Base-by-base conservation (phyloP, 2,797 vertebrate genomes). In the Melanotaenia trifasciata region DNA sequence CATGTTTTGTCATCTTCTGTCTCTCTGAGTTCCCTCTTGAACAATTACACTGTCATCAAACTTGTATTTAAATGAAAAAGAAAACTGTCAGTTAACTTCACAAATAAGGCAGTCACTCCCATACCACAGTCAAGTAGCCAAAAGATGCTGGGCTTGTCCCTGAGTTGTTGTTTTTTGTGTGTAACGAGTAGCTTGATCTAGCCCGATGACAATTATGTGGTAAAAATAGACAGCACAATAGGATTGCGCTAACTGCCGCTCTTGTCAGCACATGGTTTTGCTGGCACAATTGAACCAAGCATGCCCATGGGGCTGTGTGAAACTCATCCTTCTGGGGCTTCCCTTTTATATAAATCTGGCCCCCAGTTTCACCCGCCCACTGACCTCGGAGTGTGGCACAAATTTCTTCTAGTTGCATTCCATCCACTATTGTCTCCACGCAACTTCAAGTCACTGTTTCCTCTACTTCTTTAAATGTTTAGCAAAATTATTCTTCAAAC, bases 71-170 rank as follows among this genome's bases (percentile, higher is more conserved):
- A 93, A 89, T 2, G 58, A 91, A 92, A 67, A 92, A 85, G 87
- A 94, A 93, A 94, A 94, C 92, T 91, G 92, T 92, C 90, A 91
- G 91, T 93, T 94, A 89, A 90, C 88, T 93, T 88, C 88, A 90
- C 87, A 94, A 95, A 95, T 94, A 91, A 92, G 92, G 83, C 89
- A 92, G 92, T 90, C 83, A 90, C 91, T 94, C 91, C 91, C 91
- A 93, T 91, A 92, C 94, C 90, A 84, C 91, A 94, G 88, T 76
- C 81, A 81, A 92, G 92, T 89, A 90, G 92, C 92, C 90, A 93
- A 89, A 90, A 88, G 88, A 93, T 93, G 92, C 91, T 81, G 89
- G 89, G 87, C 90, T 93, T 87, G 87, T 93, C 90, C 90, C 83
- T 74, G 78, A 86, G 88, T 92, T 92, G 90, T 90, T 92, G 79